Conservation (phyloP, 2,888 invertebrate species). For the Mantis religiosa region DNA sequence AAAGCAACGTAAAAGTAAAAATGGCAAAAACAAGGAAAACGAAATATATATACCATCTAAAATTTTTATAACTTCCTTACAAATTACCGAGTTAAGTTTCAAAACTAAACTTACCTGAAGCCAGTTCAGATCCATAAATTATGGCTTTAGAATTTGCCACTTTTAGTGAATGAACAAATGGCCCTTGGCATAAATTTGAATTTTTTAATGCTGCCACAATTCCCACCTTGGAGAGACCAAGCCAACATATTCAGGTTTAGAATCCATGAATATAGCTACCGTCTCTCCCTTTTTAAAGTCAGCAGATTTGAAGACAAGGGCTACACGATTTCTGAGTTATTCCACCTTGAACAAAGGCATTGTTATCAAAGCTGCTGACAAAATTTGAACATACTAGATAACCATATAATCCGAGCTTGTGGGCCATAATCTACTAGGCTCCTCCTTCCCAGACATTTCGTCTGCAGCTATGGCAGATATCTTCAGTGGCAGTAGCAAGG, state of each 20-base stretch:
- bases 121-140: slow-evolving; percentile 47
- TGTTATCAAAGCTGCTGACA: background rate
- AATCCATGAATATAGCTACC: slow-evolving; percentile 57
- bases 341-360: slow-evolving; percentile 49
- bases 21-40: too few species aligned
- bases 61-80: too few species aligned
- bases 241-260: slow-evolving; percentile 55
- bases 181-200: slow-evolving; percentile 51
- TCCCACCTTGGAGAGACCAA: slow-evolving; percentile 55
- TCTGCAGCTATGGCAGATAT: too few species aligned
- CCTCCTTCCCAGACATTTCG: too few species aligned
- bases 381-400: background rate
- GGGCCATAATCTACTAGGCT: too few species aligned
- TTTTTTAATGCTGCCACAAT: slow-evolving; percentile 55
- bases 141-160: slow-evolving; percentile 50
- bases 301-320: slow-evolving; percentile 53
- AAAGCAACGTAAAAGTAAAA: too few species aligned
- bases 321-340: slow-evolving; percentile 55
- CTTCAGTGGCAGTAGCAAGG: too few species aligned
- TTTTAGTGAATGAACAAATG: slow-evolving; percentile 53
- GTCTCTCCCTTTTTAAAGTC: slow-evolving; percentile 50
- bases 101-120: slow-evolving; percentile 38
- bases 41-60: too few species aligned
- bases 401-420: too few species aligned
- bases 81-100: too few species aligned